These are phyloP conservation scores for Eremophila alpestris DNA, from an alignment of 2,797 vertebrate genomes.

Conservation along the genomic window DNA sequence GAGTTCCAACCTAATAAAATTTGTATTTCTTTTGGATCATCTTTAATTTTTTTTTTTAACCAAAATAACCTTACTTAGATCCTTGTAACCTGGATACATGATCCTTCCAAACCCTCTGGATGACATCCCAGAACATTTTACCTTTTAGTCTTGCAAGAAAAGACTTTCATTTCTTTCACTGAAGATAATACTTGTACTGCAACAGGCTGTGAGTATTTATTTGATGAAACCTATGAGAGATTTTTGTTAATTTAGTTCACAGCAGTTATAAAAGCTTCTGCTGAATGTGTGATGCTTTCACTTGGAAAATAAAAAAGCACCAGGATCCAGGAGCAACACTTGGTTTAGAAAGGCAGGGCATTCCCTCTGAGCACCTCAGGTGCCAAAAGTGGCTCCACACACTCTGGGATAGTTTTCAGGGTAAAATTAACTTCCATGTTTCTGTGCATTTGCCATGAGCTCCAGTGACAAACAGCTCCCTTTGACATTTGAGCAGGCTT, in stretches of 20 bases:
- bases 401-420: background rate
- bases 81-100: background rate
- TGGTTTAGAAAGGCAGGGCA: background rate
- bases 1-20: background rate
- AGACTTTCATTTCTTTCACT: background rate
- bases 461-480: background rate
- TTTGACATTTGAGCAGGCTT: background rate
- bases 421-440: background rate
- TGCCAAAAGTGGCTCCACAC: background rate
- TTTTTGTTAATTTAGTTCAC: background rate
- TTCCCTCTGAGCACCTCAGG: background rate
- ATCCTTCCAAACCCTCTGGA: background rate
- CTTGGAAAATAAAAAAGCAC: background rate
- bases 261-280: background rate
- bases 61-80: background rate
- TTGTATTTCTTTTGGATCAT: background rate
- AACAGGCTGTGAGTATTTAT: background rate
- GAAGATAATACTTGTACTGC: background rate
- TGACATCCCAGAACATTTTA: conserved; percentile 23
- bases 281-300: background rate
- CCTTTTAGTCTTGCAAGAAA: background rate
- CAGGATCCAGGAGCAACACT: background rate
- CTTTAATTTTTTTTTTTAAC: background rate
- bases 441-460: background rate
- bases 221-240: background rate